phyloP scores from a whole-genome alignment of 2,113 vertebrate species.

The Sebastes fasciatus region DNA sequence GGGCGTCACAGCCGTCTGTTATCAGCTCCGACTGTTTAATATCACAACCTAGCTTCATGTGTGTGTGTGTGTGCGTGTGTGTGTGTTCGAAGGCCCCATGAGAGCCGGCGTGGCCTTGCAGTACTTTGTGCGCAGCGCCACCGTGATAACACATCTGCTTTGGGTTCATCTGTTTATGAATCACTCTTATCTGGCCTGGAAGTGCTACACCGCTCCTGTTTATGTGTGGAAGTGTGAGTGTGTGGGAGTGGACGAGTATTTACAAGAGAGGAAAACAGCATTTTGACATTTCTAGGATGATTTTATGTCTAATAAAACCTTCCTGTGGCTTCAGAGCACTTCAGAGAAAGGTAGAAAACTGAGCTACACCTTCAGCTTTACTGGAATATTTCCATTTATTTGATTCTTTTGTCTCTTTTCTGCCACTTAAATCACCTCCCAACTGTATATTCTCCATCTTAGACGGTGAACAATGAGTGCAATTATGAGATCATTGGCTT shows the following conservation, averaged over 20 bases:
- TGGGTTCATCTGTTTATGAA: slow-evolving; percentile 79
- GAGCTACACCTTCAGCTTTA: too few relatives aligned
- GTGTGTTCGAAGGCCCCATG: slow-evolving; percentile 46
- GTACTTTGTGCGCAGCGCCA: slow-evolving; percentile 66
- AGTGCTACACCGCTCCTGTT: slow-evolving; percentile 52
- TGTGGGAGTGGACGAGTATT: slow-evolving; percentile 37
- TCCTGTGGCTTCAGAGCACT: background rate
- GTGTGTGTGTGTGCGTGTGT: slow-evolving; percentile 52
- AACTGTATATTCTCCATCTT: background rate
- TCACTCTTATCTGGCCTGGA: slow-evolving; percentile 72
- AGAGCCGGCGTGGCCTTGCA: slow-evolving; percentile 74
- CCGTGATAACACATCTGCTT: slow-evolving; percentile 77
- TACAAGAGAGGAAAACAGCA: slow-evolving; percentile 4
- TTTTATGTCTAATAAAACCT: background rate
- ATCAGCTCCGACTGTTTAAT: slow-evolving; percentile 78
- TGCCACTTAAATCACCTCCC: background rate
- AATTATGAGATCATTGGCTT: slow-evolving; percentile 5
- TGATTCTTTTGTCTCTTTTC: background rate
- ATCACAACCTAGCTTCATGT: slow-evolving; percentile 53
- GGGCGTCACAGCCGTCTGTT: slow-evolving; percentile 77
- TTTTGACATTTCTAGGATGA: too few relatives aligned
- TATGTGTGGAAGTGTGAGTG: slow-evolving; percentile 34
- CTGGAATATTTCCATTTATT: background rate
- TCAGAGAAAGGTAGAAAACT: too few relatives aligned
- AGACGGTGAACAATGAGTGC: background rate